Percentiles rank a stretch among this genome's conserved stretches.
phyloP scores from a whole-genome alignment of 2,888 invertebrate species.

The Oxystoma pomonae region DNA sequence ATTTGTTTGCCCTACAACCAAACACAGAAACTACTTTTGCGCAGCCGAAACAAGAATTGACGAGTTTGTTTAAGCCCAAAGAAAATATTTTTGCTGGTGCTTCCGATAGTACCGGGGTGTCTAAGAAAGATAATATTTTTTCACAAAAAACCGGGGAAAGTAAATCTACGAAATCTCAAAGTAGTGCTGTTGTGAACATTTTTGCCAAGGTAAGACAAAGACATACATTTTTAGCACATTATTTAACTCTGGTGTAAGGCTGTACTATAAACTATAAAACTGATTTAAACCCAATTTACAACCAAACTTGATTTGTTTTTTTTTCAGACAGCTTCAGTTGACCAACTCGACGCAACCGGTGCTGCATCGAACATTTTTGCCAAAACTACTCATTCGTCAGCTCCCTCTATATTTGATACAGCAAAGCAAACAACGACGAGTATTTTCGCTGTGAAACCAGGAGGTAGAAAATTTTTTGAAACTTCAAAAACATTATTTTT shows the following conservation, averaged over 20 bases:
- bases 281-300: too few species aligned
- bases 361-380: neutral
- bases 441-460: constrained; percentile 10
- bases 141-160: constrained; percentile 1
- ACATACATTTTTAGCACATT: too few species aligned
- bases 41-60: neutral
- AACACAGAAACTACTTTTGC: neutral
- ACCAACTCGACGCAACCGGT: neutral
- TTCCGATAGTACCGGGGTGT: neutral
- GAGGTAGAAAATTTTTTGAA: too few species aligned
- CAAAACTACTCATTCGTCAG: neutral
- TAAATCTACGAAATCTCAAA: neutral
- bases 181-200: constrained; percentile 3
- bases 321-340: too few species aligned
- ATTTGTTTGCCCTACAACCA: constrained; percentile 5
- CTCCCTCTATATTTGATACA: neutral
- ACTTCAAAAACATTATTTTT: too few species aligned
- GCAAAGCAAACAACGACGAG: constrained; percentile 8
- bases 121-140: constrained; percentile 15
- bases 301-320: too few species aligned
- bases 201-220: constrained; percentile 12
- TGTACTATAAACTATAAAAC: too few species aligned
- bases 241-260: too few species aligned
- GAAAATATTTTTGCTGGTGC: constrained; percentile 13
- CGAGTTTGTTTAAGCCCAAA: constrained; percentile 9